Percentiles rank a stretch among this genome's conserved stretches.
Evolutionary conservation across 2,797 vertebrate genomes (phyloP).

Genomic region (Malacoraja senta): DNA sequence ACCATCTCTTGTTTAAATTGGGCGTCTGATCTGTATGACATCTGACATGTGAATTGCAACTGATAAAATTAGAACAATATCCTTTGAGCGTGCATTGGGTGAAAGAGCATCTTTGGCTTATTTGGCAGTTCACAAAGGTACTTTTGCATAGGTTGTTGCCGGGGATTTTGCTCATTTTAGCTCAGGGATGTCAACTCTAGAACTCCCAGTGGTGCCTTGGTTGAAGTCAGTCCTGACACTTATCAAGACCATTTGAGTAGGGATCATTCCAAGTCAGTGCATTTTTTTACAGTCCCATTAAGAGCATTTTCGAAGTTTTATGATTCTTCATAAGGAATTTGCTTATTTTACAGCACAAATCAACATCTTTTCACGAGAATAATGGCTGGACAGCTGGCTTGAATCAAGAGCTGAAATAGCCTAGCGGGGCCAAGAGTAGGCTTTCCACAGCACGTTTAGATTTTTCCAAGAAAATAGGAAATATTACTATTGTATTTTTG

Average conservation of each 20-base stretch:
- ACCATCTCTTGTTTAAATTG: no score
- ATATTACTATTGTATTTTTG: conserved; percentile 22
- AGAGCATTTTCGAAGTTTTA: background rate
- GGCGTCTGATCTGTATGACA: no score
- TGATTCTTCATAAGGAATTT: background rate
- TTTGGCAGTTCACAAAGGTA: background rate
- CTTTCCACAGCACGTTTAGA: background rate
- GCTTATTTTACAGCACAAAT: background rate
- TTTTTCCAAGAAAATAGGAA: conserved; percentile 15
- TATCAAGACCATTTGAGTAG: background rate
- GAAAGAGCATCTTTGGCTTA: background rate
- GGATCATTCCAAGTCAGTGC: background rate
- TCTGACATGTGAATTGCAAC: background rate
- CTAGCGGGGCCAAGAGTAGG: background rate
- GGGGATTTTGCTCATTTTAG: background rate
- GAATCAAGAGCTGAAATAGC: conserved; percentile 15
- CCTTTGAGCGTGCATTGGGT: background rate
- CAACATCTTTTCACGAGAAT: background rate
- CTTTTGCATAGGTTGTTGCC: background rate
- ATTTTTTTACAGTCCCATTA: background rate
- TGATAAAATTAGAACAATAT: background rate
- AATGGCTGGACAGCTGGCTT: conserved; percentile 14
- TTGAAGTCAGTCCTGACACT: no score
- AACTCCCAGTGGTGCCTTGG: background rate
- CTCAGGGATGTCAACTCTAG: background rate